Percentiles rank a stretch among this genome's conserved stretches.
Evolutionary conservation across 2,888 invertebrate species (phyloP).

Genomic region (Chaetoderma sp.): DNA sequence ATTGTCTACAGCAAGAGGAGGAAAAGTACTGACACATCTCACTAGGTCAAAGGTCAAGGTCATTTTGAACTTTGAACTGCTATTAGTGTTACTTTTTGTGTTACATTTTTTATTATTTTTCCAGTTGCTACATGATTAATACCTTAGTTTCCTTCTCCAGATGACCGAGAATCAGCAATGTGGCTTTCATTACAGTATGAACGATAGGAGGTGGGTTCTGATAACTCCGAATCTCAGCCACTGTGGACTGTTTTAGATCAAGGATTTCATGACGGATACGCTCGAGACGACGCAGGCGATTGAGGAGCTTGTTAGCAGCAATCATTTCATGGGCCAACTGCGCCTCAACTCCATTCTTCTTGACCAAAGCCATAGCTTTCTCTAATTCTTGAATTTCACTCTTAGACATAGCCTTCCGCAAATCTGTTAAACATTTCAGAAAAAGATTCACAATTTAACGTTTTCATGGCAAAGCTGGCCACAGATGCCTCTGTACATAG

Average conservation of each 20-base stretch:
- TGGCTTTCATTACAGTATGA: constrained; percentile 46
- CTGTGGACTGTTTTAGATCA: constrained; percentile 49
- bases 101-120: no score
- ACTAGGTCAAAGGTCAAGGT: no score
- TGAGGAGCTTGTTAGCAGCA: constrained; percentile 54
- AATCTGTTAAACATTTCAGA: constrained; percentile 39
- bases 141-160: constrained; percentile 66
- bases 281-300: constrained; percentile 49
- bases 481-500: not conserved
- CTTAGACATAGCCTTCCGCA: constrained; percentile 57
- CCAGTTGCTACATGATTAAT: no score
- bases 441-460: no score
- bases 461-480: no score
- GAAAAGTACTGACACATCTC: no score
- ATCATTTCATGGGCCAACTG: constrained; percentile 57
- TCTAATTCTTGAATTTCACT: constrained; percentile 59
- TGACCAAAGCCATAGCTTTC: constrained; percentile 59
- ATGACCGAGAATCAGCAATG: constrained; percentile 47
- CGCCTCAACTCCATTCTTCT: constrained; percentile 59
- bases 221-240: constrained; percentile 51
- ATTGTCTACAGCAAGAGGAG: no score
- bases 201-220: constrained; percentile 43
- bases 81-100: no score
- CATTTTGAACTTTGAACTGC: no score
- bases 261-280: constrained; percentile 49